phyloP scores from a whole-genome alignment of 2,113 vertebrate genomes.

The Polypterus bichir region DNA sequence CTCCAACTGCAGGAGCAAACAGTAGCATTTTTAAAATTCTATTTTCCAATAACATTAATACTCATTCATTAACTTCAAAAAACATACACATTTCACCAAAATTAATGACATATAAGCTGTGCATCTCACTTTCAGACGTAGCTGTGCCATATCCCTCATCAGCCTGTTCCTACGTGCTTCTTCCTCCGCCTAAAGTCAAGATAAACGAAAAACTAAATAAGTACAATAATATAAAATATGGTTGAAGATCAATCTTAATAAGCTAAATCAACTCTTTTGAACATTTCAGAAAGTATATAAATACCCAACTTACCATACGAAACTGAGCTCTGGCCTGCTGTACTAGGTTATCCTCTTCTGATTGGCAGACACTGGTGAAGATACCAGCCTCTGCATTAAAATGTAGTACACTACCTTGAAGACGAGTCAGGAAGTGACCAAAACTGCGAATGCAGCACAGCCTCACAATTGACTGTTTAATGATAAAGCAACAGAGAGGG shows the following conservation, averaged over 20 bases:
- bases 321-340: conserved; percentile 93
- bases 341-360: conserved; percentile 69
- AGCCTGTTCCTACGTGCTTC: conserved; percentile 86
- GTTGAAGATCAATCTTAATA: no score
- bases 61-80: no score
- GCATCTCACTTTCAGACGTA: conserved; percentile 74
- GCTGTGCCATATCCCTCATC: conserved; percentile 96
- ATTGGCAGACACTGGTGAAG: conserved; percentile 81
- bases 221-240: neutral
- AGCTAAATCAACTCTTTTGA: no score
- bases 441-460: conserved; percentile 89
- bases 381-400: conserved; percentile 85
- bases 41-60: no score
- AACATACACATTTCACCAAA: no score
- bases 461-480: conserved; percentile 63
- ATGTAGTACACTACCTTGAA: conserved; percentile 88
- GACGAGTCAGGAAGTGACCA: conserved; percentile 77
- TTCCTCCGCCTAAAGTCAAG: conserved; percentile 68
- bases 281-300: no score
- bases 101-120: no score
- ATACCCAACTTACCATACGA: conserved; percentile 60
- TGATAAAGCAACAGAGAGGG: neutral
- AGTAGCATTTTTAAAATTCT: neutral
- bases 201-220: conserved; percentile 13
- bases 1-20: conserved; percentile 61